Evolutionary conservation across 2,113 vertebrate species (phyloP), one percentile per base, ranked within the genome.

Genomic region (Benitochromis conjunctus): DNA sequence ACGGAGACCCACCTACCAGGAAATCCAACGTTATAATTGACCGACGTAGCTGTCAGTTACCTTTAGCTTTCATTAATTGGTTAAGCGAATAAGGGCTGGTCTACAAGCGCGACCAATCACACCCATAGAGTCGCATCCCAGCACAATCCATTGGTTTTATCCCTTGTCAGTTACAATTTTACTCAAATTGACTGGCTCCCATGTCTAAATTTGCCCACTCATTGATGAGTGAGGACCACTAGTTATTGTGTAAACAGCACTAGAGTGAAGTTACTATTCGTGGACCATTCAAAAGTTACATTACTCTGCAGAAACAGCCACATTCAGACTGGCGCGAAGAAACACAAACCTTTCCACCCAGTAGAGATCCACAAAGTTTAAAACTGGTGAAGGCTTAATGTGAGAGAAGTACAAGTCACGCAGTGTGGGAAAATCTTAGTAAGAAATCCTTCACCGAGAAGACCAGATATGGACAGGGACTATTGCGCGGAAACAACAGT

Each of bases 221-320:
- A 95, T 95, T 94, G 93, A 95, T 94, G 88, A 93, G 84, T 36
- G 86, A 86, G 83, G 80, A 91, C 85, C 86, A 88, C 74, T 86
- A 86, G 69, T 84, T 74, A 86, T 82, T 89, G 93, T 94, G 93
- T 92, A 93, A 92, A 94, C 93, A 92, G 46, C 78, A 41, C 31
- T 26, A 62, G 34, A 76, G 43, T 34, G n/a, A 36, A 85, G 81
- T 85, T 92, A 80, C 79, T 89, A 60, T 66, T 79, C 24, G 51
- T 79, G 26, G 56, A 57, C 51, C 29, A 80, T 51, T 38, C 13
- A 48, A 71, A 64, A 86, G 51, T 84, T 85, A 81, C 18, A 84
- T 83, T 74, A 74, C 66, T 29, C 26, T 51, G 4, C 13, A 6
- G 5, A 78, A 79, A 64, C 16, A 86, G 43, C 71, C 10, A 51